Evolutionary conservation across 2,113 vertebrate genomes (phyloP).

Genomic region (Ranitomeya variabilis): DNA sequence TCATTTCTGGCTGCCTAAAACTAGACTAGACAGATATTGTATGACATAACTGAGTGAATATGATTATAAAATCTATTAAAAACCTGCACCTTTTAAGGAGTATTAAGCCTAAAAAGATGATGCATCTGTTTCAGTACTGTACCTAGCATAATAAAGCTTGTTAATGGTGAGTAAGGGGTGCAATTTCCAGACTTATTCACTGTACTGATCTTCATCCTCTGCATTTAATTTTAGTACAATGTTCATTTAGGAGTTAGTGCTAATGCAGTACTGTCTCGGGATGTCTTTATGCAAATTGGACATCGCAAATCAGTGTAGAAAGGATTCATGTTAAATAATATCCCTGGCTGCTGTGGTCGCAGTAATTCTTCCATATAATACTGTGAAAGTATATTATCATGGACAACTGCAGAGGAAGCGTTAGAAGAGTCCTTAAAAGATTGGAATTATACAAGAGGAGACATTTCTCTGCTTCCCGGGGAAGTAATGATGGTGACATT

Average conservation of each 20-base stretch:
- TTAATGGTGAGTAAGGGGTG: slow-evolving; percentile 26
- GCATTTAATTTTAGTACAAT: slow-evolving; percentile 38
- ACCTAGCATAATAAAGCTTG: slow-evolving; percentile 26
- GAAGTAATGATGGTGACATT: not conserved
- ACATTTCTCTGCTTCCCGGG: no score
- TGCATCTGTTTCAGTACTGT: slow-evolving; percentile 16
- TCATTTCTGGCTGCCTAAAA: no score
- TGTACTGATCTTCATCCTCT: slow-evolving; percentile 7
- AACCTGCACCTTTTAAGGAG: not conserved
- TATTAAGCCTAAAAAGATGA: not conserved
- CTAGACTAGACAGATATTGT: not conserved
- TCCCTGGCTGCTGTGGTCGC: slow-evolving; percentile 11
- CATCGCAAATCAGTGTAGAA: slow-evolving; percentile 32
- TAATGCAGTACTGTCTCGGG: slow-evolving; percentile 33
- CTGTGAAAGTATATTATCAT: slow-evolving; percentile 18
- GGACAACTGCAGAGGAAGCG: not conserved
- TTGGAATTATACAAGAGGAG: not conserved
- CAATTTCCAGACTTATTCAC: slow-evolving; percentile 19
- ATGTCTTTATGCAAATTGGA: slow-evolving; percentile 46
- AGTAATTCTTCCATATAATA: slow-evolving; percentile 35
- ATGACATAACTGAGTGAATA: not conserved
- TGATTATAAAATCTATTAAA: not conserved
- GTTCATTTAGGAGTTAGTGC: slow-evolving; percentile 34
- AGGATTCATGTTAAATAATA: slow-evolving; percentile 32
- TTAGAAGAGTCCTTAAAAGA: not conserved